phyloP scores from a whole-genome alignment of 2,113 vertebrate genomes.

The Nestor notabilis region DNA sequence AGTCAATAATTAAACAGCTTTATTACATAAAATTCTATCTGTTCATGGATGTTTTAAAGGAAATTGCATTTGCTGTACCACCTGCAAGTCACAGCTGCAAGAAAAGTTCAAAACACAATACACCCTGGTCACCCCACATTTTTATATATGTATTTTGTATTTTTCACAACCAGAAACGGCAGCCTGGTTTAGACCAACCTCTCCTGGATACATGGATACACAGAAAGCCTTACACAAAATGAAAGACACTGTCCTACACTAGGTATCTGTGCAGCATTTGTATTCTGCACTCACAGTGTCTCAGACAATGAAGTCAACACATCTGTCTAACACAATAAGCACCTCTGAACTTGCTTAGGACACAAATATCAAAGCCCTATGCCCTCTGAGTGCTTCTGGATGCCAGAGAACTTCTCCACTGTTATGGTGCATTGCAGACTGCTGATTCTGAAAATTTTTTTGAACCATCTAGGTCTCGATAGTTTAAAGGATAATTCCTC shows the following conservation, averaged over 20 bases:
- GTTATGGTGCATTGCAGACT: rapidly evolving
- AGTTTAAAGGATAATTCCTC: not conserved
- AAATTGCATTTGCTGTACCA: not conserved
- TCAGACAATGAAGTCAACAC: not conserved
- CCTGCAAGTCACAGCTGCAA: not conserved
- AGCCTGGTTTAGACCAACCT: not conserved
- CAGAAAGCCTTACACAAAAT: not conserved
- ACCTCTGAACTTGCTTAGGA: not conserved
- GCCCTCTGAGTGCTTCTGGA: not conserved
- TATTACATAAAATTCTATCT: not conserved
- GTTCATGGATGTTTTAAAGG: not conserved
- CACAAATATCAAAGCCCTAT: not conserved
- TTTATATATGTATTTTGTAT: not conserved
- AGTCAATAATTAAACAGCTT: not conserved
- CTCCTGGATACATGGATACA: not conserved
- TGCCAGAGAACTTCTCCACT: not conserved
- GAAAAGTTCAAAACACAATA: not conserved
- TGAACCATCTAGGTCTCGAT: not conserved
- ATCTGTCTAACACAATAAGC: rapidly evolving
- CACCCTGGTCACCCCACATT: not conserved
- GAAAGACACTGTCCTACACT: not conserved
- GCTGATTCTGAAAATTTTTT: not conserved
- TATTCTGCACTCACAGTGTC: not conserved
- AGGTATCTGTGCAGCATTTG: not conserved
- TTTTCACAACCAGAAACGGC: not conserved